Conservation (phyloP, 2,113 vertebrate species). For the Antigone vipio region DNA sequence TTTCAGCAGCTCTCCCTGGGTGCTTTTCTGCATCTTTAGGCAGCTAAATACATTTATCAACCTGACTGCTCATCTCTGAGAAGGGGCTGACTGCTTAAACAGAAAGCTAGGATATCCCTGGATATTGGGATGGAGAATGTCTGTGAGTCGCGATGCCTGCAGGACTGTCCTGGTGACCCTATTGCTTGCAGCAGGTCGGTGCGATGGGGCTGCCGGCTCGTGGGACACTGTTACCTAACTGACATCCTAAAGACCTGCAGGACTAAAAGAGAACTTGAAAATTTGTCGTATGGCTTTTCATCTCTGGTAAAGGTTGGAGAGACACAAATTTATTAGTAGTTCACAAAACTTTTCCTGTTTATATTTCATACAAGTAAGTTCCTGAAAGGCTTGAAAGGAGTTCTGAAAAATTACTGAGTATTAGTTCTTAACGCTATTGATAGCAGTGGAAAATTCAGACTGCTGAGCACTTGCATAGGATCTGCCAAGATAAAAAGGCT, state of each 20-base stretch:
- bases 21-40: not conserved
- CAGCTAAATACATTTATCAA: not conserved
- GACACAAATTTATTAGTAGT: slow-evolving; percentile 9
- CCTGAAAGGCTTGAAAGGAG: slow-evolving; percentile 21
- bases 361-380: slow-evolving; percentile 16
- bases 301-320: not conserved
- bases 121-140: fast-evolving
- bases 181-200: fast-evolving
- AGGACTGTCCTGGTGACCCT: not conserved
- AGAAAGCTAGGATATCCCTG: not conserved
- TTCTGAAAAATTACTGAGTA: not conserved
- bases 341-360: not conserved
- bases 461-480: not conserved
- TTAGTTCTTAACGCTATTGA: not conserved
- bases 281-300: not conserved
- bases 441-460: not conserved
- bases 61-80: not conserved
- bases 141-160: fast-evolving
- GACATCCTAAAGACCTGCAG: fast-evolving
- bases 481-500: not conserved
- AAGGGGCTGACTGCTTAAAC: not conserved
- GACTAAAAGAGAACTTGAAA: not conserved
- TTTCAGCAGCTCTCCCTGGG: not conserved
- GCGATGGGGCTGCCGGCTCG: too few relatives aligned
- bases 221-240: not conserved